Evolutionary conservation across 2,113 vertebrate species (phyloP).

Genomic region (Albula goreensis): DNA sequence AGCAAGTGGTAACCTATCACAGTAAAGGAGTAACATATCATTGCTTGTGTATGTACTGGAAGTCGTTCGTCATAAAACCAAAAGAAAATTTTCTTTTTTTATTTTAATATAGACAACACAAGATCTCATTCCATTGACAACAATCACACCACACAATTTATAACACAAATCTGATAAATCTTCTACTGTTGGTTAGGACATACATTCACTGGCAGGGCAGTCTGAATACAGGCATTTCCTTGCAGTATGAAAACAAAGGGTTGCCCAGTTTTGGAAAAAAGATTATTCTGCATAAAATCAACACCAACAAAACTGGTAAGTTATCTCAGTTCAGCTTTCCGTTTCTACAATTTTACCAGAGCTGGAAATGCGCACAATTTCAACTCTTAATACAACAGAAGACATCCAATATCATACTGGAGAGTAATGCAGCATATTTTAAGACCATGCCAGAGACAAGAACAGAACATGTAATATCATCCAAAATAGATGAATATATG

Average conservation of each 20-base stretch:
- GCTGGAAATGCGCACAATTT: neutral
- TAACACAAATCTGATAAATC: neutral
- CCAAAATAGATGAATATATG: neutral
- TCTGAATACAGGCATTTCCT: neutral
- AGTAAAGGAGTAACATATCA: neutral
- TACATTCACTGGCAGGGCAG: conserved; percentile 18
- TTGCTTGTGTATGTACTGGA: neutral
- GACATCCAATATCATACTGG: neutral
- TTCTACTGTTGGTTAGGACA: neutral
- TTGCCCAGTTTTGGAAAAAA: no score
- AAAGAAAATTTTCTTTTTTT: conserved; percentile 2
- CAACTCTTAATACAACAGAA: neutral
- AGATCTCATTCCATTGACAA: neutral
- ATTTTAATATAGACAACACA: conserved; percentile 15
- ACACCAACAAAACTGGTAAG: no score
- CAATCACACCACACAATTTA: conserved; percentile 10
- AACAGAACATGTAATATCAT: neutral
- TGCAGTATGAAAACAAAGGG: neutral
- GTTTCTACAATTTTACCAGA: neutral
- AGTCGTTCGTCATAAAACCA: neutral
- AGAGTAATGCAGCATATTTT: neutral
- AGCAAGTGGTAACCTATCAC: neutral
- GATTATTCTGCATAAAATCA: no score
- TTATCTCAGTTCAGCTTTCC: neutral
- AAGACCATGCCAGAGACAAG: neutral